Evolutionary conservation across 2,113 vertebrate species (phyloP), one percentile per base, ranked within the genome.

Genomic region (Chloebia gouldiae): DNA sequence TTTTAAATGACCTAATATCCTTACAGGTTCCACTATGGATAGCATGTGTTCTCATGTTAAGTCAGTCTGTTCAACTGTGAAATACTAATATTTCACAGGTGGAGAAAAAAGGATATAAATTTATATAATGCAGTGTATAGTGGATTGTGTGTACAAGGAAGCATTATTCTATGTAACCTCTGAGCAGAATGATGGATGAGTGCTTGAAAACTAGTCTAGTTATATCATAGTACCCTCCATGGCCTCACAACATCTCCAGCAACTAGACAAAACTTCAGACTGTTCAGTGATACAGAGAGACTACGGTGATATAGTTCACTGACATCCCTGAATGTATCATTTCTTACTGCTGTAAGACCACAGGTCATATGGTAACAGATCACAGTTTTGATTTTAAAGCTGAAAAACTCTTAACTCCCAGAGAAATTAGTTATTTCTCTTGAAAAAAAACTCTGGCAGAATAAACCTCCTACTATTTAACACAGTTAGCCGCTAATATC

Each of bases 161-260:
- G 13, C 8, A 27, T 18, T 69, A 6, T 25, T 61, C 30, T 42
- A 15, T 15, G 31, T 60, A 35, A 33, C 37, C 1, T 45, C 31
- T 61, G 45, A 57, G 24, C 6, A 77, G n/a, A 31, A n/a, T 56
- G 24, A 51, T 21, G 44, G 47, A 33, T 14, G 18, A 70, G 7
- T 3, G 5, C 30, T 37, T 80, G 63, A 47, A 85, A 88, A 82
- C 33, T 7, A 50, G 37, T 27, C 15, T 9, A 23, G 3, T 12
- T 71, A 24, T 7, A 44, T 15, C 3, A 1, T 0, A 0, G 15
- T 75, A 57, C 5, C 8, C 5, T 50, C 44, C 10, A 17, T 6
- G 8, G 13, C 51, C 33, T 83, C 75, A 61, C 24, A 77, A 35
- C 4, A 3, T 13, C 3, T 13, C 21, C 23, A 70, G 28, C 15